A percentile compares a stretch with the other conserved stretches of the same genome.
Conservation (phyloP, 2,797 vertebrate species). For the Petrocephalus schoutedeni region DNA sequence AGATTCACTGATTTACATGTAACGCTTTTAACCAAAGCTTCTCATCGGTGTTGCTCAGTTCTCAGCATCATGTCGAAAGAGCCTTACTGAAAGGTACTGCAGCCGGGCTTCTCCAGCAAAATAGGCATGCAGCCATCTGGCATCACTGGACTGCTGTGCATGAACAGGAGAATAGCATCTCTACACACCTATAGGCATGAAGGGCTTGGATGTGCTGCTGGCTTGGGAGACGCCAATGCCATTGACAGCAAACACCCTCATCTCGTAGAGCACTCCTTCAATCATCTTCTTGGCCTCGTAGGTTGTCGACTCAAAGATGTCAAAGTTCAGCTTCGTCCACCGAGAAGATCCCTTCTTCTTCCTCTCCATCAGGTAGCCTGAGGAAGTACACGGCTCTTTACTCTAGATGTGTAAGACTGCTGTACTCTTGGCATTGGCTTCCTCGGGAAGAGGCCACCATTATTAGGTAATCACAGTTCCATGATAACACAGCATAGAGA, state of each 20-base stretch:
- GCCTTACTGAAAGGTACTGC: not conserved
- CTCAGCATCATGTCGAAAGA: not conserved
- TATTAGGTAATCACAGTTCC: not conserved
- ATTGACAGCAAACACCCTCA: conserved; percentile 82
- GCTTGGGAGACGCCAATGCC: conserved; percentile 78
- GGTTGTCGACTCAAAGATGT: conserved; percentile 64
- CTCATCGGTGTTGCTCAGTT: not conserved
- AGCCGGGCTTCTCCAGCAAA: not conserved
- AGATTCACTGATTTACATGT: not conserved
- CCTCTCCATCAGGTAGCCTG: conserved; percentile 83
- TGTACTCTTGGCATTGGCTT: not conserved
- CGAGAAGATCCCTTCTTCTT: conserved; percentile 76
- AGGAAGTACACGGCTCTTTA: not conserved
- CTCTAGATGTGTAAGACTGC: not conserved
- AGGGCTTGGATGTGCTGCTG: conserved; percentile 73
- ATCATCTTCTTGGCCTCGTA: conserved; percentile 85
- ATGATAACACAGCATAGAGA: not conserved
- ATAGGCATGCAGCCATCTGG: not conserved
- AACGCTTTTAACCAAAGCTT: not conserved
- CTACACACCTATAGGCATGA: conserved; percentile 84
- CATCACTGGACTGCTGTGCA: not conserved
- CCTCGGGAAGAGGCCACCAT: not conserved
- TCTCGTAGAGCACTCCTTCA: conserved; percentile 81
- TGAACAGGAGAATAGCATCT: not conserved
- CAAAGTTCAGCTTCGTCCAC: conserved; percentile 88